phyloP scores from a whole-genome alignment of 2,797 vertebrate species.

The Megalops cyprinoides region DNA sequence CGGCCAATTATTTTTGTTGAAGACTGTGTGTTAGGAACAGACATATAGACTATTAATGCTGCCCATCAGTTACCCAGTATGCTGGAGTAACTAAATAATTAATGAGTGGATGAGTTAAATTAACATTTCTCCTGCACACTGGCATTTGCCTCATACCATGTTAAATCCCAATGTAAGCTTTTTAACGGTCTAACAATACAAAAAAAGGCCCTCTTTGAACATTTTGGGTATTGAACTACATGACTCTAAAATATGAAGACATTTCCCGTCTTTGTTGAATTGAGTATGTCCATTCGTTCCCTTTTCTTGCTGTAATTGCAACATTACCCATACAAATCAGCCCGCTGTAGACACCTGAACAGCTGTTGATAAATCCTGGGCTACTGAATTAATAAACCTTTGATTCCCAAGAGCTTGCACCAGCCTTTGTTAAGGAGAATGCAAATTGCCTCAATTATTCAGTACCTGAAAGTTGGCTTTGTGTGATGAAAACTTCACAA shows the following conservation, averaged over 20 bases:
- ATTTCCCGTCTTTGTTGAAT: not conserved
- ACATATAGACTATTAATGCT: too few species aligned
- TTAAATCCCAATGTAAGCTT: not conserved
- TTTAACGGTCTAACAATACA: not conserved
- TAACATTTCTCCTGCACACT: not conserved
- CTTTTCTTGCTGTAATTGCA: slow-evolving; percentile 2
- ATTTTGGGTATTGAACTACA: not conserved
- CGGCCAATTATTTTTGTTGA: too few species aligned
- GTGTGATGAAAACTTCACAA: slow-evolving; percentile 40
- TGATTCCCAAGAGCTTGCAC: slow-evolving; percentile 60
- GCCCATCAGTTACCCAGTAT: too few species aligned
- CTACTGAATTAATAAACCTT: slow-evolving; percentile 69
- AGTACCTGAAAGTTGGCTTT: slow-evolving; percentile 56
- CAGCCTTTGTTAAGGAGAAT: slow-evolving; percentile 57
- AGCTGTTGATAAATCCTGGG: slow-evolving; percentile 65
- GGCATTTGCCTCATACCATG: not conserved
- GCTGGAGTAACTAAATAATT: too few species aligned
- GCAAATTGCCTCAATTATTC: slow-evolving; percentile 69
- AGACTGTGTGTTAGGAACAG: too few species aligned
- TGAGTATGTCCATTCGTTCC: not conserved
- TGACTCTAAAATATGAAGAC: slow-evolving; percentile 14
- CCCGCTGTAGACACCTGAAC: slow-evolving; percentile 57
- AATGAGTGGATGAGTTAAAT: slow-evolving; percentile 2
- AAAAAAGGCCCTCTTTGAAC: not conserved
- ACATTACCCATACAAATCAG: slow-evolving; percentile 41